Evolutionary conservation across 2,797 vertebrate genomes (phyloP).

Genomic region (Xenentodon cancila): DNA sequence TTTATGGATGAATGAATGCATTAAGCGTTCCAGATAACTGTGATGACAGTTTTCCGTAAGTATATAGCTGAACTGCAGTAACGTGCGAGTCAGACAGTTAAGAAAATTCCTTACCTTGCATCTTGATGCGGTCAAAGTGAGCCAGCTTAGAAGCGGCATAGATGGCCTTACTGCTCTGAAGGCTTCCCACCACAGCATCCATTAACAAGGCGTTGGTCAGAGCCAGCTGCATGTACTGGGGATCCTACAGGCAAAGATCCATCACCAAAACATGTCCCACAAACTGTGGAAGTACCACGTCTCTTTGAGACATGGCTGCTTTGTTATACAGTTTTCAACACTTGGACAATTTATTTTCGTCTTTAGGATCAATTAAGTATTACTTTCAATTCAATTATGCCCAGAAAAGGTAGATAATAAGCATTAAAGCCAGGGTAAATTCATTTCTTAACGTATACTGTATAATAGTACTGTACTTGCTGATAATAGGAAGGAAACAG

Average conservation of each 20-base stretch:
- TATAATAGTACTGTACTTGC: no score
- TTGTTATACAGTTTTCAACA: no score
- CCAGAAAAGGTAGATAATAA: background rate
- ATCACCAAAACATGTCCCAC: background rate
- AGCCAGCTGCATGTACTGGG: conserved; percentile 95
- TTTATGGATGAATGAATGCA: background rate
- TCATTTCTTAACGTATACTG: no score
- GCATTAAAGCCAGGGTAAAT: background rate
- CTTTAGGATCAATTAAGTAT: no score
- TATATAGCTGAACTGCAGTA: background rate
- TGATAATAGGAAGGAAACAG: background rate
- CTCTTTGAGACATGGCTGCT: no score
- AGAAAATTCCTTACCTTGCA: conserved; percentile 82
- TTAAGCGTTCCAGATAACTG: no score
- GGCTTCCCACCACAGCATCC: conserved; percentile 94
- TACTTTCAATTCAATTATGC: no score
- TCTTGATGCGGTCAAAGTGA: conserved; percentile 91
- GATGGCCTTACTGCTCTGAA: conserved; percentile 89
- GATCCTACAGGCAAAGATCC: conserved; percentile 84
- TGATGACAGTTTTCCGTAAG: background rate
- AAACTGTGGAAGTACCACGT: no score
- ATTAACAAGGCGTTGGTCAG: conserved; percentile 94
- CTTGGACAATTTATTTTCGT: no score
- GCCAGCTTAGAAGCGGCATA: conserved; percentile 94
- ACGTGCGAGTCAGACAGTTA: background rate